Conservation (phyloP, 2,113 vertebrate species). For the Alces alces region DNA sequence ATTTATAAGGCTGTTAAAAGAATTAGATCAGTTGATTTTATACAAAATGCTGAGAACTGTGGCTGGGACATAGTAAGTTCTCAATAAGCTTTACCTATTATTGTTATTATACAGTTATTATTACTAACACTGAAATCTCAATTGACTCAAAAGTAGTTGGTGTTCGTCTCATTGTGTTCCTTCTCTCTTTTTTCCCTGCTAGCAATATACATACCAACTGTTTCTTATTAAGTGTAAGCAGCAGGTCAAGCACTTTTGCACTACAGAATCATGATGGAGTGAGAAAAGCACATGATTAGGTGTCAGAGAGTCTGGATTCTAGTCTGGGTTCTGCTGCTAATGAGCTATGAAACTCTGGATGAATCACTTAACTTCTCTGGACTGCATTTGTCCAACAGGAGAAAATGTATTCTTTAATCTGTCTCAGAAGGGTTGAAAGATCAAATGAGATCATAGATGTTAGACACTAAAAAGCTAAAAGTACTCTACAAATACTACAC, state of each 20-base stretch:
- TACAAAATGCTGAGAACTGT: neutral
- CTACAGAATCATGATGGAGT: slow-evolving; percentile 1
- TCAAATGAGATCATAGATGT: slow-evolving; percentile 58
- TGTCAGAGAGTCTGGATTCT: slow-evolving; percentile 32
- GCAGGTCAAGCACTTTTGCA: slow-evolving; percentile 2
- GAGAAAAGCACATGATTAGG: neutral
- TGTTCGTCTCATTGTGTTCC: neutral
- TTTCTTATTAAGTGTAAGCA: neutral
- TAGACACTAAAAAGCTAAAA: slow-evolving; percentile 44
- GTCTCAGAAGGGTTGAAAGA: slow-evolving; percentile 45
- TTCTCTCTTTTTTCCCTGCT: neutral
- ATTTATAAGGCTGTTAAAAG: neutral
- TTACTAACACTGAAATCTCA: neutral
- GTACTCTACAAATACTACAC: slow-evolving; percentile 30
- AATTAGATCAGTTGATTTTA: neutral
- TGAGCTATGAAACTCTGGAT: slow-evolving; percentile 52
- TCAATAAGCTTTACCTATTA: neutral
- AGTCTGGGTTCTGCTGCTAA: slow-evolving; percentile 36
- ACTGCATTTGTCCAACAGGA: slow-evolving; percentile 45
- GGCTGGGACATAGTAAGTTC: neutral
- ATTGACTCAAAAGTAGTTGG: neutral
- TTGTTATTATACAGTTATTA: neutral
- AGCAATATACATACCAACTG: neutral
- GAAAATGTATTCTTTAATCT: slow-evolving; percentile 48
- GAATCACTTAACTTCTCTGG: slow-evolving; percentile 56